Conservation (phyloP, 53 echinoderm and acorn worm species). For the Crossaster papposus region DNA sequence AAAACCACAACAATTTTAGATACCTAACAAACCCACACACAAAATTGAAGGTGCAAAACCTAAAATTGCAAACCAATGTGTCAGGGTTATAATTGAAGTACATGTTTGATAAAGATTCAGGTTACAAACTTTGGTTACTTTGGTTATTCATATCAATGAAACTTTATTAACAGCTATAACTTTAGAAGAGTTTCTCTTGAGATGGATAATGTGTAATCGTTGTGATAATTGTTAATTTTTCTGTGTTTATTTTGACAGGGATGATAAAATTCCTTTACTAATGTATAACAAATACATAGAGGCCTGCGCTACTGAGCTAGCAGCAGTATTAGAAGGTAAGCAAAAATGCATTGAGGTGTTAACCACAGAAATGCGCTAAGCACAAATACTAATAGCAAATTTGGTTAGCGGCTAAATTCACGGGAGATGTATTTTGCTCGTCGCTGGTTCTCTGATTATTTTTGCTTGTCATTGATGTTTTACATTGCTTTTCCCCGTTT, state of each 20-base stretch:
- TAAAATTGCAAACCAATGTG: background rate
- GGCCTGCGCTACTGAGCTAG: conserved; percentile 76
- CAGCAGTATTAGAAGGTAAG: conserved; percentile 85
- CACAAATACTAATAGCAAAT: no score
- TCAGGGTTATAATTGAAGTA: no score
- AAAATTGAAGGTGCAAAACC: background rate
- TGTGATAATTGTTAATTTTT: no score
- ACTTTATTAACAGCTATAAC: no score
- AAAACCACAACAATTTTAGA: background rate
- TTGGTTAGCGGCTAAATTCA: no score
- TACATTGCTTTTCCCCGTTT: background rate
- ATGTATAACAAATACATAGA: conserved; percentile 76
- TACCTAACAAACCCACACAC: no score
- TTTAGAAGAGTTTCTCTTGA: no score
- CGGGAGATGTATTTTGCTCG: no score
- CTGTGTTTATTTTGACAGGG: conserved; percentile 47
- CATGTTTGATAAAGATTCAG: background rate
- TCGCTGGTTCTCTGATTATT: no score
- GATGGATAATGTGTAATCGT: no score
- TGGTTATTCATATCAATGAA: no score
- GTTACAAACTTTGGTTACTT: background rate
- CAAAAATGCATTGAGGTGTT: background rate
- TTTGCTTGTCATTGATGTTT: no score
- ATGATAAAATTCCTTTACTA: conserved; percentile 70
- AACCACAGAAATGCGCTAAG: background rate